These are phyloP conservation scores for Apocheima hispidaria DNA, from an alignment of 2,888 invertebrate species.

Conservation along the genomic window DNA sequence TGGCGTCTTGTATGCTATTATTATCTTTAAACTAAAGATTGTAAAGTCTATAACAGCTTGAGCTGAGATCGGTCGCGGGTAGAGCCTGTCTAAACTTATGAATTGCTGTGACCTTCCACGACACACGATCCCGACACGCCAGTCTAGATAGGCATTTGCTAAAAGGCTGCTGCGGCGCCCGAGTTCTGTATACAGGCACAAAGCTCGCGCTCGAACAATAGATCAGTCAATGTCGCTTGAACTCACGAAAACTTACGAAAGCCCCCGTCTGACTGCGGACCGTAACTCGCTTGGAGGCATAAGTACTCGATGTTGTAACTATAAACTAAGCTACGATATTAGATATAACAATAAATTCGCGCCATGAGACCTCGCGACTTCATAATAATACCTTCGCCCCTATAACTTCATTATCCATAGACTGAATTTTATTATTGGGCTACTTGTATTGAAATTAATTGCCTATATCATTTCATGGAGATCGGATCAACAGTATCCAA, in stretches of 20 bases:
- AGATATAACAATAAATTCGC: conserved; percentile 39
- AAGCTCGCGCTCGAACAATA: conserved; percentile 67
- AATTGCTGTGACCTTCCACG: conserved; percentile 60
- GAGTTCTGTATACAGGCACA: conserved; percentile 1
- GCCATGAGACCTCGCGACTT: too few species aligned
- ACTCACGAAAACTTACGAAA: conserved; percentile 81
- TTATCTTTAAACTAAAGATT: conserved; percentile 42
- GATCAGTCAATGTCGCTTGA: conserved; percentile 73
- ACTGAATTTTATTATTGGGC: too few species aligned
- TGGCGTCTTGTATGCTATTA: conserved; percentile 40
- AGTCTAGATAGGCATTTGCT: conserved; percentile 35
- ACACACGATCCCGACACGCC: conserved; percentile 67
- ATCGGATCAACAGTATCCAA: too few species aligned
- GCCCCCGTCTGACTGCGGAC: conserved; percentile 53
- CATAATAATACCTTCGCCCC: too few species aligned
- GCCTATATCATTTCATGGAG: too few species aligned
- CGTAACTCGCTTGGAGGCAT: conserved; percentile 48
- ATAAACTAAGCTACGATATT: conserved; percentile 34
- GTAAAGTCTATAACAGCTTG: conserved; percentile 40
- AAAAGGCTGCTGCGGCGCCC: conserved; percentile 19
- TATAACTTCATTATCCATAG: too few species aligned
- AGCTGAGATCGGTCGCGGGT: conserved; percentile 12
- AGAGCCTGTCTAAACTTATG: conserved; percentile 38
- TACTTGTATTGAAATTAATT: too few species aligned
- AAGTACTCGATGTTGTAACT: conserved; percentile 54